Conservation (phyloP, 2,113 vertebrate species). For the Heptranchias perlo region DNA sequence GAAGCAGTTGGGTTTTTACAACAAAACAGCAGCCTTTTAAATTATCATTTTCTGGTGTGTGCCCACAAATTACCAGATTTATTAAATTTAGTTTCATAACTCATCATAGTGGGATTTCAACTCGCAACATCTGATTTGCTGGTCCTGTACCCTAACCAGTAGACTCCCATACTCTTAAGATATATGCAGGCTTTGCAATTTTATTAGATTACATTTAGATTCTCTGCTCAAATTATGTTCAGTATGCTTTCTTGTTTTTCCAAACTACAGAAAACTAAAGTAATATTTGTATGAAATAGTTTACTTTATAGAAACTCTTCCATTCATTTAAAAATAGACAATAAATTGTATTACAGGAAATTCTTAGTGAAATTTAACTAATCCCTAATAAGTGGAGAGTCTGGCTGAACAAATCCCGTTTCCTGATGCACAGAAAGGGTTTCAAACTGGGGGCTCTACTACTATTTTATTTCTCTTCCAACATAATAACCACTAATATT, state of each 20-base stretch:
- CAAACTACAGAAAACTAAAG: not conserved
- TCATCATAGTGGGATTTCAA: not conserved
- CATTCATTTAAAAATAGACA: not conserved
- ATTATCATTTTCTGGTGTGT: not conserved
- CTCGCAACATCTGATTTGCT: not conserved
- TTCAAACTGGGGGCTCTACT: not conserved
- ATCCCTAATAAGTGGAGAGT: not conserved
- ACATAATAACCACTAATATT: not conserved
- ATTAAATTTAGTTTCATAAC: constrained; percentile 18
- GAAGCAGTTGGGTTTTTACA: not conserved
- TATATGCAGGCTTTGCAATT: not conserved
- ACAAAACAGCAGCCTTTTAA: not conserved
- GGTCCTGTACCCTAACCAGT: not conserved
- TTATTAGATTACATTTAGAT: not conserved
- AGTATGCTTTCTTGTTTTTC: not conserved
- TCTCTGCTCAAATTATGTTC: not conserved
- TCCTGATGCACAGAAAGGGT: not conserved
- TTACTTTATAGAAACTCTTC: not conserved
- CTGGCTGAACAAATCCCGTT: not conserved
- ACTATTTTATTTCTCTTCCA: not conserved
- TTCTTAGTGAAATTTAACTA: not conserved
- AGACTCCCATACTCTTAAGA: not conserved
- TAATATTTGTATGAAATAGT: not conserved
- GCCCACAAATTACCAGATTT: not conserved
- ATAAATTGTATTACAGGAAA: not conserved